Percentiles rank a stretch among this genome's conserved stretches.
These are phyloP conservation scores for Flexamia atlantica DNA, from an alignment of 2,888 invertebrate genomes.

Conservation along the genomic window DNA sequence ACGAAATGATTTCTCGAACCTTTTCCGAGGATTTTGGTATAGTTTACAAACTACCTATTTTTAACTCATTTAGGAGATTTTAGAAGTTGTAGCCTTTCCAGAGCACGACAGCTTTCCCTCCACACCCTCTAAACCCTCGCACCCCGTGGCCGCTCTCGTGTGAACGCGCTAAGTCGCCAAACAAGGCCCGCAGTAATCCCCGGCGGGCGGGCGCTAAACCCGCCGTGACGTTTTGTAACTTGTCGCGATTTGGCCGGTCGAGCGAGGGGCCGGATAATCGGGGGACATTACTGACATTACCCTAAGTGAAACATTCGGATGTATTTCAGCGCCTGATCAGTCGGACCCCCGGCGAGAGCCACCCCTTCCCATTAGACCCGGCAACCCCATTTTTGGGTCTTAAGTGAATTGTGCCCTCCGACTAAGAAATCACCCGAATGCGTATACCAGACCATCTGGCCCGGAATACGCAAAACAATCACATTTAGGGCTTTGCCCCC, in stretches of 20 bases:
- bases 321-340: constrained; percentile 66
- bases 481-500: constrained; percentile 23
- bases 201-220: constrained; percentile 11
- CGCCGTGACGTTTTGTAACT: constrained; percentile 58
- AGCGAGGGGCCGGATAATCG: constrained; percentile 50
- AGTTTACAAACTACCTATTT: no score
- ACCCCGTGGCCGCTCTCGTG: not conserved
- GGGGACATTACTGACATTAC: no score
- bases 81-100: no score
- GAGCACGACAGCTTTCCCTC: no score
- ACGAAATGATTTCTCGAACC: no score
- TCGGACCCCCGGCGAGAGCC: constrained; percentile 33
- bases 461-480: constrained; percentile 47
- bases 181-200: constrained; percentile 11
- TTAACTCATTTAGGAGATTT: no score
- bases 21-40: no score
- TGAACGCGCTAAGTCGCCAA: not conserved
- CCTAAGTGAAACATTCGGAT: constrained; percentile 67
- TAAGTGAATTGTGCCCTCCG: constrained; percentile 58
- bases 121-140: no score
- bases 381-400: constrained; percentile 52
- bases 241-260: constrained; percentile 53
- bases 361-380: constrained; percentile 58
- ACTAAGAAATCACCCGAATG: constrained; percentile 44
- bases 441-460: constrained; percentile 33